phyloP scores from a whole-genome alignment of 2,797 vertebrate species.

The Margarornis squamiger region DNA sequence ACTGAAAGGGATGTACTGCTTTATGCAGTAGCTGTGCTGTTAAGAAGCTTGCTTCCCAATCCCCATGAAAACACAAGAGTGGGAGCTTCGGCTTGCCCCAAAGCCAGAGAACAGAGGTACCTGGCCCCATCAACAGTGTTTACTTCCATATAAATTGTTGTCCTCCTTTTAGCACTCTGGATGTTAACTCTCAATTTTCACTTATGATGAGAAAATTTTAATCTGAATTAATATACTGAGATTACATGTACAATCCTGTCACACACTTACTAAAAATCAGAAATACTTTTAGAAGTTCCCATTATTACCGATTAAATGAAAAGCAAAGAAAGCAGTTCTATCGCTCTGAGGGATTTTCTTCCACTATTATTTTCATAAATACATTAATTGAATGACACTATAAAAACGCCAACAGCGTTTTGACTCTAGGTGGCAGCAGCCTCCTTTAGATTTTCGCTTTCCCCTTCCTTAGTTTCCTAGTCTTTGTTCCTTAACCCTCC shows the following conservation, averaged over 20 bases:
- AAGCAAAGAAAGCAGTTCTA: background rate
- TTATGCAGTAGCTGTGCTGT: background rate
- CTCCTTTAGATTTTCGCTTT: slow-evolving; percentile 26
- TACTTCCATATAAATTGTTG: background rate
- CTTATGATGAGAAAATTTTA: background rate
- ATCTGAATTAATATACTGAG: background rate
- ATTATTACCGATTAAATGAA: background rate
- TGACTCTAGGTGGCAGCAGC: slow-evolving; percentile 76
- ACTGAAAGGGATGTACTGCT: background rate
- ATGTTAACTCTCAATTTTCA: background rate
- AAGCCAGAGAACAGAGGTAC: background rate
- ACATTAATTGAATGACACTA: background rate
- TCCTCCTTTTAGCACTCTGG: background rate
- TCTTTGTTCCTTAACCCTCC: slow-evolving; percentile 71
- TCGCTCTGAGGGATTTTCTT: background rate
- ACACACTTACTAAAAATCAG: background rate
- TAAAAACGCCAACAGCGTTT: background rate
- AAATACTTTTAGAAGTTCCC: background rate
- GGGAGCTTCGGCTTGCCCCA: background rate
- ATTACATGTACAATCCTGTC: background rate
- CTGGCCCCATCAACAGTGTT: background rate
- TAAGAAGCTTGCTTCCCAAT: background rate
- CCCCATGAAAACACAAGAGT: fast-evolving
- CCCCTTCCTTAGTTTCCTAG: background rate
- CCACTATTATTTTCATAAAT: background rate